These are phyloP conservation scores for Sus scrofa DNA, from an alignment of 2,113 vertebrate species.

Conservation along the genomic window DNA sequence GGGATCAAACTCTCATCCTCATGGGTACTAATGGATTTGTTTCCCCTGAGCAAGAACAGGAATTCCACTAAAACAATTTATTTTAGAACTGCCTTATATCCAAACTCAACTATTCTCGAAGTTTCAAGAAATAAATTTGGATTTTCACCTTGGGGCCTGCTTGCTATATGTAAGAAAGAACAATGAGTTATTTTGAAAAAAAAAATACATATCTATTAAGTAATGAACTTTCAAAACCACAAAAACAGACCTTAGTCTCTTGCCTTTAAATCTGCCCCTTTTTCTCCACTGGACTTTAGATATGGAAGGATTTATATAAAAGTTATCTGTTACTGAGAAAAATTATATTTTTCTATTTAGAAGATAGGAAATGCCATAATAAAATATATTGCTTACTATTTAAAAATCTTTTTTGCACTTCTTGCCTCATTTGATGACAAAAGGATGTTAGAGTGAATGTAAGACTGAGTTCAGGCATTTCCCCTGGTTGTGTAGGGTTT, in stretches of 20 bases:
- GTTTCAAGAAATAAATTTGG: neutral
- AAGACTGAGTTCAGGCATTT: neutral
- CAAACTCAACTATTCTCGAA: slow-evolving; percentile 25
- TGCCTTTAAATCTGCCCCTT: neutral
- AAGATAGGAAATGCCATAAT: neutral
- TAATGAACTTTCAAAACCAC: neutral
- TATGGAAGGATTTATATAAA: neutral
- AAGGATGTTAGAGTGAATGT: neutral
- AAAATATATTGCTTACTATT: neutral
- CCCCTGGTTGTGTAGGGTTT: neutral
- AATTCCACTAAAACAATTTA: neutral
- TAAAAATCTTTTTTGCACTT: neutral
- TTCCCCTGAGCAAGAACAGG: too few relatives aligned
- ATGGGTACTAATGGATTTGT: too few relatives aligned
- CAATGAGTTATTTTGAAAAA: neutral
- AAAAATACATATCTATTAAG: neutral
- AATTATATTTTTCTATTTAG: neutral
- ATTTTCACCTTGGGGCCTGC: neutral
- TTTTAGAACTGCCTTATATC: neutral
- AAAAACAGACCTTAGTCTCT: neutral
- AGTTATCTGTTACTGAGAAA: neutral
- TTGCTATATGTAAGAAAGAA: neutral
- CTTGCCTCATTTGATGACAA: neutral
- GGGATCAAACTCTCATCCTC: too few relatives aligned
- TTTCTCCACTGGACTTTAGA: neutral